Evolutionary conservation across 2,113 vertebrate genomes (phyloP).

Genomic region (Podilymbus podiceps): DNA sequence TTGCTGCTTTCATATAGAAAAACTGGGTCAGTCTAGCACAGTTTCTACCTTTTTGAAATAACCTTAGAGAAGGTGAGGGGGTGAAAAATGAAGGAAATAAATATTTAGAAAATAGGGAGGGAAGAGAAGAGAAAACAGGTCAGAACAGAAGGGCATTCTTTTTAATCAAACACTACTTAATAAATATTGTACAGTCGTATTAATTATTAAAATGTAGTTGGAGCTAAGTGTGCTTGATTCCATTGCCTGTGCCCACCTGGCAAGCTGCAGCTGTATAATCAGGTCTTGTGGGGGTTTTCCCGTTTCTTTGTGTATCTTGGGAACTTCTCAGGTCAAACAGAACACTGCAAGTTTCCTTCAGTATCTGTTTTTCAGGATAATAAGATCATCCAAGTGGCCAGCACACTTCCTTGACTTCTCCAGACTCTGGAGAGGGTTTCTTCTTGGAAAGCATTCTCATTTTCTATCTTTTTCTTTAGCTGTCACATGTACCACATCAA

Average conservation of each 20-base stretch:
- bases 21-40: slow-evolving; percentile 28
- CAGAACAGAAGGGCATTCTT: not conserved
- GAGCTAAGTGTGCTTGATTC: not conserved
- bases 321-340: not conserved
- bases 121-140: not conserved
- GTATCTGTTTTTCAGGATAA: not conserved
- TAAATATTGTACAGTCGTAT: not conserved
- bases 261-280: not conserved
- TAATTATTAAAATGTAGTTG: not conserved
- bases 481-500: not conserved
- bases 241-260: not conserved
- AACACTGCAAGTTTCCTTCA: not conserved
- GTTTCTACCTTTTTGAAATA: not conserved
- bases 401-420: not conserved
- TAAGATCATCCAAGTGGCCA: not conserved
- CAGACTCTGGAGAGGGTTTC: not conserved
- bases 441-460: not conserved
- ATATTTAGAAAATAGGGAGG: not conserved
- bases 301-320: not conserved
- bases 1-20: not conserved
- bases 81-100: not conserved
- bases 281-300: not conserved
- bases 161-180: not conserved
- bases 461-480: not conserved
- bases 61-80: not conserved